Evolutionary conservation across 2,888 invertebrate genomes (phyloP), one percentile per base, ranked within the genome.

Genomic region (Galerucella calmariensis): DNA sequence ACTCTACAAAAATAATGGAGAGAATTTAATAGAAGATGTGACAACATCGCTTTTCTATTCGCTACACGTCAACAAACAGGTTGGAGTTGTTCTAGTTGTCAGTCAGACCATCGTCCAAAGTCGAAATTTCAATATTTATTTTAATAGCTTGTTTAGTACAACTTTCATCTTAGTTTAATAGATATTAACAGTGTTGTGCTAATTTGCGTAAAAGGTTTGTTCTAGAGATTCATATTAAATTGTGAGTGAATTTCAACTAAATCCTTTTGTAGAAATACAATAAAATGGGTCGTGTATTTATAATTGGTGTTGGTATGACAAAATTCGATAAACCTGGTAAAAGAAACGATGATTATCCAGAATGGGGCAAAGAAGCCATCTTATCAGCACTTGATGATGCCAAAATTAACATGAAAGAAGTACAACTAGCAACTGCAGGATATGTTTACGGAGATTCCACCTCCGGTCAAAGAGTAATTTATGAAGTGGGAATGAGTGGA

Each of bases 401-500:
- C 16, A 92, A 91, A 76, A 88, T 98, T 41, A 87, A 90, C 27
- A 95, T 95, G 84, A 88, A 90, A 0, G 92, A 94, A 78, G 89
- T 99, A 1, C 92, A 98, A 85, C 96, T 97, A 85, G 98, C 97
- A 0, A 93, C 94, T 75, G 95, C 95, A 77, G 97, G 97, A 51
- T 98, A 96, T 88, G 97, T 97, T 48, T 97, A 95, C 85, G 98
- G 98, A 0, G 98, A 99, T 87, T 97, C 98, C 1, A 96, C 97
- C 3, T 93, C 94, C 87, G 99, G 99, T 0, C 99, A 99, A 88
- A 91, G 98, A 79, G 97, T 97, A 0, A 87, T 99, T 9, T 99
- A 99, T 87, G 94, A 96, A 86, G 90, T 98, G 59, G 98, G 98
- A 73, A 93, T 98, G 92, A 97, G 95, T 48, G 80, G 80, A 59